A percentile compares a stretch with the other conserved stretches of the same genome.
phyloP scores from a whole-genome alignment of 2,113 vertebrate species.

The Python bivittatus region DNA sequence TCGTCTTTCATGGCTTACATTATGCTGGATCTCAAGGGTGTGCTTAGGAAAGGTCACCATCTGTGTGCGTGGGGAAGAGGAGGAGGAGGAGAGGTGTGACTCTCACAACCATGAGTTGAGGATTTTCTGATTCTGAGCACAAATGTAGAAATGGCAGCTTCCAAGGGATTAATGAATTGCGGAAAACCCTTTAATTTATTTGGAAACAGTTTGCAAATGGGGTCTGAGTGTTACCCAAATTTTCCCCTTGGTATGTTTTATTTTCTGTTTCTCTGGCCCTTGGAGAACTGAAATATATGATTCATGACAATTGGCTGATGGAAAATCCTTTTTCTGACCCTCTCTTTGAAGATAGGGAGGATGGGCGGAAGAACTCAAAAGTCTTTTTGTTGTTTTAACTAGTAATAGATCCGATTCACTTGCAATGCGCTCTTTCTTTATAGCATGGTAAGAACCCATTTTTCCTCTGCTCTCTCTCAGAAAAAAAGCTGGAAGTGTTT shows the following conservation, averaged over 20 bases:
- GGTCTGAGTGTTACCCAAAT: neutral
- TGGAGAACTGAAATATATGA: neutral
- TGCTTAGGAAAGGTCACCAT: constrained; percentile 30
- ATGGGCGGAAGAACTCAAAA: neutral
- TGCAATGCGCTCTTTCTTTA: neutral
- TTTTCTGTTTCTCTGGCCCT: neutral
- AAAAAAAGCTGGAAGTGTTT: neutral
- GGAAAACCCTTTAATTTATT: neutral
- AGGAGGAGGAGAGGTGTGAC: neutral
- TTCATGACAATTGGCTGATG: neutral
- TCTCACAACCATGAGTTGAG: neutral
- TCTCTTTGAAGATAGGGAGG: neutral
- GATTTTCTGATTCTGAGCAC: neutral
- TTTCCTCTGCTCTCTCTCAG: too few relatives aligned
- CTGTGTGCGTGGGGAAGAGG: constrained; percentile 2
- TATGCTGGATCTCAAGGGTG: constrained; percentile 6
- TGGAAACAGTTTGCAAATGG: constrained; percentile 27
- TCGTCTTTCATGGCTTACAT: constrained; percentile 15
- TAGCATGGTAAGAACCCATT: neutral
- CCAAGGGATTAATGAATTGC: neutral
- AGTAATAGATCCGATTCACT: neutral
- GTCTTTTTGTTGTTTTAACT: rapidly evolving
- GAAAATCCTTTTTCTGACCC: neutral
- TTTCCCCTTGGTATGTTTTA: neutral
- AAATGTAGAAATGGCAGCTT: neutral